phyloP scores from a whole-genome alignment of 2,797 vertebrate species.

The Erpetoichthys calabaricus region DNA sequence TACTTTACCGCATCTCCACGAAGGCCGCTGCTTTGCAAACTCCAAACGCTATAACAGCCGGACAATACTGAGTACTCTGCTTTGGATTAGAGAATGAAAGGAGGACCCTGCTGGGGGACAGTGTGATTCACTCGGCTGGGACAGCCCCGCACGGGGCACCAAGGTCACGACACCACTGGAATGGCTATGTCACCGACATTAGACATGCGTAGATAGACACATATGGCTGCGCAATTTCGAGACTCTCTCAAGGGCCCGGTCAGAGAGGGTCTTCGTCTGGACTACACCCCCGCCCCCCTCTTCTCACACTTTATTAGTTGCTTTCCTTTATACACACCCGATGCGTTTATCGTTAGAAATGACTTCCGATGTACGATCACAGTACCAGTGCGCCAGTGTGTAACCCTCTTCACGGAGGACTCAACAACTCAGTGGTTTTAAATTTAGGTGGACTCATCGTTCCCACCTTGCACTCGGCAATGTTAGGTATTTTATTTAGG shows the following conservation, averaged over 20 bases:
- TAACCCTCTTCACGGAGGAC: no score
- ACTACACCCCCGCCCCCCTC: conserved; percentile 17
- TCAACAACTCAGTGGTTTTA: no score
- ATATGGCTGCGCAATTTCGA: conserved; percentile 28
- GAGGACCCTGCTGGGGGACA: conserved; percentile 21
- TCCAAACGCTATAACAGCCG: neutral
- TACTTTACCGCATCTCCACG: no score
- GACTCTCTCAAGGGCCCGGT: conserved; percentile 7
- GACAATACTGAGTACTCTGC: neutral
- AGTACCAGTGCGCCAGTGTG: no score
- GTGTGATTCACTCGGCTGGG: conserved; percentile 33
- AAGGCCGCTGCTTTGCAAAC: no score
- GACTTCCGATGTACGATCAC: no score
- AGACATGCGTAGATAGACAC: conserved; percentile 38
- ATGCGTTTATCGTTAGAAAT: no score
- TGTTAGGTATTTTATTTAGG: no score
- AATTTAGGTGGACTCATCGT: no score
- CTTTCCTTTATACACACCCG: no score
- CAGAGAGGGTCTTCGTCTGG: neutral
- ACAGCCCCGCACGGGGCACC: conserved; percentile 33
- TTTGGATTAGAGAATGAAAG: conserved; percentile 14
- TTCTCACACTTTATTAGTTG: no score
- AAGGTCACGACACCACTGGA: conserved; percentile 43
- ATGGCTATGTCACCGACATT: conserved; percentile 42
- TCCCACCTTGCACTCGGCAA: no score